Evolutionary conservation across 2,888 invertebrate species (phyloP), one percentile per base, ranked within the genome.

Genomic region (Torymus texanus): DNA sequence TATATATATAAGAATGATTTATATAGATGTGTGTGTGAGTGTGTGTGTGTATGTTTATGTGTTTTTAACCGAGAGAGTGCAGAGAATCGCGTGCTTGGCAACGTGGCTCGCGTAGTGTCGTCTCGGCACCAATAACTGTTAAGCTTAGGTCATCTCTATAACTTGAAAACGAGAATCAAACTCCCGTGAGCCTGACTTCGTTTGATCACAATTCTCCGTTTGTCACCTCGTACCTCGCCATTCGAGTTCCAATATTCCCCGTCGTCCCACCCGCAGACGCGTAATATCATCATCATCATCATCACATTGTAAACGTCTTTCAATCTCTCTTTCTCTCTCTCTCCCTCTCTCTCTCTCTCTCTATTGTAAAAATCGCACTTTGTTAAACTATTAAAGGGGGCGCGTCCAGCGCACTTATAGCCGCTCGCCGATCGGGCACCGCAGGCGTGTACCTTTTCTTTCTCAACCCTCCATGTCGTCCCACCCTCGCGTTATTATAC

Each of bases 301-400:
- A 41, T 41, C 55, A 74, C 56, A 61, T 61, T 65, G 61, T 66
- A 70, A 71, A 62, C 59, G 53, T 75, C 67, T 41, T 8, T 41
- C 41, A 41, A 41, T 41, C 41, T 41, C 41, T 41, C 41, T 41
- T 8, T 41, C 8, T 41, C 41, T 5, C 41, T 70, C 73, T 79
- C n/a, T n/a, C n/a, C n/a, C n/a, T 41, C 41, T 41, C 41, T 41
- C 41, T 41, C 10, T 41, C 8, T 41, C 41, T 5, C 41, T 70
- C 73, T 79, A 81, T 71, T 81, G 79, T 81, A 81, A 79, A 77
- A 81, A 81, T 81, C 79, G 81, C 81, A 81, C 81, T 81, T 81
- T 81, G 58, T 77, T 79, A 76, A 76, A 79, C 79, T 81, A 81
- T 75, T 78, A 67, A 41, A 74, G 77, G 68, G 68, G 79, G 72